Percentiles rank a stretch among this genome's conserved stretches.
Conservation (phyloP, 2,797 vertebrate genomes). For the Semaprochilodus insignis region DNA sequence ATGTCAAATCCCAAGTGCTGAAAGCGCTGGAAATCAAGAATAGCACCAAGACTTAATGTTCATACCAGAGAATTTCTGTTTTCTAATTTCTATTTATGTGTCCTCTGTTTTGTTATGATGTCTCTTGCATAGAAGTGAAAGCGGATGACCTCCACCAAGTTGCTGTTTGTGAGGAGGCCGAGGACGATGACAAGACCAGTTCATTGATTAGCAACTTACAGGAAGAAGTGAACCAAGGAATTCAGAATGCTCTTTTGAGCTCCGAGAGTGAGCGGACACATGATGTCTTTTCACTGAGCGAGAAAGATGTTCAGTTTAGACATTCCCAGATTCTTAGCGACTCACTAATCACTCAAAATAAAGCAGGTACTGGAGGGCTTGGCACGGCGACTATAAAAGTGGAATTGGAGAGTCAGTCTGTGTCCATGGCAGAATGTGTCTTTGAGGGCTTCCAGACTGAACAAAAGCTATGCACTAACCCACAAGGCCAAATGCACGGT, state of each 20-base stretch:
- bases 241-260: slow-evolving; percentile 2
- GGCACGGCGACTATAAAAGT: slow-evolving; percentile 12
- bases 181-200: not conserved
- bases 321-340: slow-evolving; percentile 17
- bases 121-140: slow-evolving; percentile 8
- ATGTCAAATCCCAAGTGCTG: no score
- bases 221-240: not conserved
- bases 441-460: slow-evolving; percentile 9
- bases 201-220: not conserved
- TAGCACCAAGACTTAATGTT: no score
- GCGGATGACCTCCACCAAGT: not conserved
- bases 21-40: no score
- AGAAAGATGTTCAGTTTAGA: not conserved
- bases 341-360: not conserved
- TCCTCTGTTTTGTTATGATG: not conserved
- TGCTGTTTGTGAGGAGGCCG: not conserved
- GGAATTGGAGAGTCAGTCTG: slow-evolving; percentile 2
- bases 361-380: not conserved
- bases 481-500: slow-evolving; percentile 26
- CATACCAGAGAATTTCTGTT: not conserved
- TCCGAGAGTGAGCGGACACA: not conserved
- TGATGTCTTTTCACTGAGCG: slow-evolving; percentile 4
- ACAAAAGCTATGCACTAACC: slow-evolving; percentile 2
- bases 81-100: not conserved
- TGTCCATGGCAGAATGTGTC: not conserved